Conservation (phyloP, 2,113 vertebrate species). For the Rhegmatorhina hoffmannsi region DNA sequence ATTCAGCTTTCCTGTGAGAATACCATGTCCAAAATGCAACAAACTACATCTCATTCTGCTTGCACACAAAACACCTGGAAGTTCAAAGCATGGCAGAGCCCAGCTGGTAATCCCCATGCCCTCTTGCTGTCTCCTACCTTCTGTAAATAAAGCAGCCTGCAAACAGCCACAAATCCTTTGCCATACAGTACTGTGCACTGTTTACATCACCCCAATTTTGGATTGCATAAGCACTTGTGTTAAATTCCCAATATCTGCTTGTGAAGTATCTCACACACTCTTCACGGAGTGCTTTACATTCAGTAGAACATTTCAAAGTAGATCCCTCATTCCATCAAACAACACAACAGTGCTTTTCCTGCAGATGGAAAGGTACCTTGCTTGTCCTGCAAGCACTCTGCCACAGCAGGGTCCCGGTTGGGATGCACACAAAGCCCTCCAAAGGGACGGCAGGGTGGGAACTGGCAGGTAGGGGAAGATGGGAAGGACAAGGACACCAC, state of each 20-base stretch:
- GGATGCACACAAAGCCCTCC: accelerated
- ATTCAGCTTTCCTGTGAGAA: neutral
- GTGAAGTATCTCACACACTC: neutral
- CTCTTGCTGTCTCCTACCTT: neutral
- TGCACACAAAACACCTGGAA: neutral
- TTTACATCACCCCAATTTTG: neutral
- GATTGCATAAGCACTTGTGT: neutral
- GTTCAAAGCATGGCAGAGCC: neutral
- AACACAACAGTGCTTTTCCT: neutral
- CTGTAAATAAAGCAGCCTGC: neutral
- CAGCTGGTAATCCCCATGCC: neutral
- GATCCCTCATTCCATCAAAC: neutral
- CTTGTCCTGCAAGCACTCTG: neutral
- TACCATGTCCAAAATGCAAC: neutral
- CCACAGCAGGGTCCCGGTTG: neutral
- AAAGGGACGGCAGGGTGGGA: neutral
- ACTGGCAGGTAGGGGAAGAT: neutral
- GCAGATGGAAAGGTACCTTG: neutral
- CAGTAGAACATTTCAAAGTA: neutral
- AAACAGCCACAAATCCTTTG: neutral
- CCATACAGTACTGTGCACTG: neutral
- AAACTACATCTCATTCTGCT: neutral
- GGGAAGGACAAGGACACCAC: neutral
- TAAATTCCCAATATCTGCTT: neutral
- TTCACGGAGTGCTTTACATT: neutral